Percentiles rank a stretch among this genome's conserved stretches.
Conservation (phyloP, 2,113 vertebrate species). For the Rutilus rutilus region DNA sequence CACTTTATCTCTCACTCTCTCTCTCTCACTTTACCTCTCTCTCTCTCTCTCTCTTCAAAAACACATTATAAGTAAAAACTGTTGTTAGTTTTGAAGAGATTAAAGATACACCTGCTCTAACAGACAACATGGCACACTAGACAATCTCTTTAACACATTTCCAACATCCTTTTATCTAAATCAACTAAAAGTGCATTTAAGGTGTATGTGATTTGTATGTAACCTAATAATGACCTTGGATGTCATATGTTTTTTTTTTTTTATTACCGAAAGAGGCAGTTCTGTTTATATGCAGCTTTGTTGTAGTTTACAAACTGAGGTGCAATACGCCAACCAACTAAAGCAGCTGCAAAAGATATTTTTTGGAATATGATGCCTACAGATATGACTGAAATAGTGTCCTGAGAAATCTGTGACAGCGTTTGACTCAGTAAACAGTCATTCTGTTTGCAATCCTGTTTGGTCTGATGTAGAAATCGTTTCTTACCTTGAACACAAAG, state of each 20-base stretch:
- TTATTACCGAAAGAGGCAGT: not conserved
- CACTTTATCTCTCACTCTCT: not conserved
- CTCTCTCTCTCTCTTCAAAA: not conserved
- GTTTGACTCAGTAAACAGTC: too few species aligned
- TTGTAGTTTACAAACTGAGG: not conserved
- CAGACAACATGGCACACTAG: too few species aligned
- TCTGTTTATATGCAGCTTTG: not conserved
- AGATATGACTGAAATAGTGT: not conserved
- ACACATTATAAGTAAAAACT: not conserved
- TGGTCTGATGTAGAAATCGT: slow-evolving; percentile 7
- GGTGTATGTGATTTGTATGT: not conserved
- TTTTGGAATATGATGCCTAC: not conserved
- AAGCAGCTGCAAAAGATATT: not conserved
- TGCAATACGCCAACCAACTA: not conserved
- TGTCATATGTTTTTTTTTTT: too few species aligned
- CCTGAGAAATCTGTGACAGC: not conserved
- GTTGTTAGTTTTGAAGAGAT: not conserved
- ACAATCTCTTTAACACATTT: too few species aligned
- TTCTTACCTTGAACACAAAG: too few species aligned
- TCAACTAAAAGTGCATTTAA: too few species aligned
- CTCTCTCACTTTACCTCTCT: not conserved
- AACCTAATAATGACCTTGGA: not conserved
- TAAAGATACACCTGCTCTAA: not conserved
- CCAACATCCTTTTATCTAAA: too few species aligned
- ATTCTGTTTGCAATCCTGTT: not conserved